Conservation (phyloP, 2,113 vertebrate species). For the Picathartes gymnocephalus region DNA sequence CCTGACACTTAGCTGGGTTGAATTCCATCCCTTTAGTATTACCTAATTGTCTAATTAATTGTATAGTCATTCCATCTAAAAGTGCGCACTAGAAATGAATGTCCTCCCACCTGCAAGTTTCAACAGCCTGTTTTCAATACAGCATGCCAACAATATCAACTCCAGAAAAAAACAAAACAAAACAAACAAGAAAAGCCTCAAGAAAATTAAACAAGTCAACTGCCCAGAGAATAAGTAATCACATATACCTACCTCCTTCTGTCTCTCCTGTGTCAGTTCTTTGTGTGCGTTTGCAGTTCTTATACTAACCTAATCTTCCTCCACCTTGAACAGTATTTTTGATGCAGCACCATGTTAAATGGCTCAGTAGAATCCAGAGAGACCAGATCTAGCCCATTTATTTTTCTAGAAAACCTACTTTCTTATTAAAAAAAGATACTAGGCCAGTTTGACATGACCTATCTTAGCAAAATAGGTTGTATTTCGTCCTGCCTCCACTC, state of each 20-base stretch:
- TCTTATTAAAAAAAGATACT: slow-evolving; percentile 35
- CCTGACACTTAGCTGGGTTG: neutral
- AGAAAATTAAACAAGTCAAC: neutral
- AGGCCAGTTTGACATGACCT: slow-evolving; percentile 38
- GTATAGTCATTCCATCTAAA: neutral
- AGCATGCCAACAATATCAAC: neutral
- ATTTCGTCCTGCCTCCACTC: neutral
- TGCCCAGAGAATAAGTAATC: neutral
- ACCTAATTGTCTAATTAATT: neutral
- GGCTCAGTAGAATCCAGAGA: neutral
- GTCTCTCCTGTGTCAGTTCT: neutral
- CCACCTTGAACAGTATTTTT: neutral
- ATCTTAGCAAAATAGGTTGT: neutral
- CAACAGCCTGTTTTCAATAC: neutral
- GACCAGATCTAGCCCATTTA: neutral
- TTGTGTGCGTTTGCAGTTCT: neutral
- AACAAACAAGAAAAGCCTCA: neutral
- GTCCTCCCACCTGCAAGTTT: neutral
- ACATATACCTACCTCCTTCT: neutral
- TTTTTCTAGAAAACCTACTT: slow-evolving; percentile 43
- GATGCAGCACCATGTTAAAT: neutral
- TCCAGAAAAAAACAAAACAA: neutral
- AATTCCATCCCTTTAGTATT: neutral
- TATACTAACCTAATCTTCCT: neutral
- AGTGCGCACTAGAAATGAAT: neutral